Conservation (phyloP, 2,113 vertebrate species). For the Podocnemis expansa region DNA sequence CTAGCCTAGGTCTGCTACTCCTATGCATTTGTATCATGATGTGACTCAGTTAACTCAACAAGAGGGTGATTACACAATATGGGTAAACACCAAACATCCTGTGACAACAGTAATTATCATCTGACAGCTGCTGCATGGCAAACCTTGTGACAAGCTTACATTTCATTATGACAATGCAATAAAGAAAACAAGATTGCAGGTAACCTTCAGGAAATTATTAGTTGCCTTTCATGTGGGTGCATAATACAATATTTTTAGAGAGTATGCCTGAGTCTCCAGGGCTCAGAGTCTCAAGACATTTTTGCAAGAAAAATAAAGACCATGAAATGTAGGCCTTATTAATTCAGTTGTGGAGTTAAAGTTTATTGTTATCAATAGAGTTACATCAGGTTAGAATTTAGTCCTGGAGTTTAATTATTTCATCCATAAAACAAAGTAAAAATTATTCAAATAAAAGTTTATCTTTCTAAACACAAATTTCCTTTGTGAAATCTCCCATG, state of each 20-base stretch:
- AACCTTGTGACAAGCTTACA: constrained; percentile 45
- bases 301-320: neutral
- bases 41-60: neutral
- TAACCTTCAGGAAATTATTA: neutral
- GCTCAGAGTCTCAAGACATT: neutral
- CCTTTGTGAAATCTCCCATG: neutral
- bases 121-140: constrained; percentile 40
- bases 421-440: neutral
- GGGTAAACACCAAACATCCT: constrained; percentile 45
- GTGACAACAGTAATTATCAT: constrained; percentile 16
- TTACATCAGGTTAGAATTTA: neutral
- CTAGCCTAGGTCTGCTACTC: constrained; percentile 25
- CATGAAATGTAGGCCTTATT: accelerated
- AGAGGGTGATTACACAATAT: neutral
- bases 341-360: neutral
- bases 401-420: neutral
- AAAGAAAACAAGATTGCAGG: neutral
- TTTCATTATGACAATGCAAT: constrained; percentile 29
- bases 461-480: neutral
- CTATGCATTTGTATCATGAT: neutral
- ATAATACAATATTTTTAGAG: neutral
- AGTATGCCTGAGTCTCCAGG: neutral
- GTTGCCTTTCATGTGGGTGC: neutral
- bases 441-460: neutral
- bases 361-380: neutral